These are phyloP conservation scores for Conus canariensis DNA, from an alignment of 2,888 invertebrate species.

Conservation along the genomic window DNA sequence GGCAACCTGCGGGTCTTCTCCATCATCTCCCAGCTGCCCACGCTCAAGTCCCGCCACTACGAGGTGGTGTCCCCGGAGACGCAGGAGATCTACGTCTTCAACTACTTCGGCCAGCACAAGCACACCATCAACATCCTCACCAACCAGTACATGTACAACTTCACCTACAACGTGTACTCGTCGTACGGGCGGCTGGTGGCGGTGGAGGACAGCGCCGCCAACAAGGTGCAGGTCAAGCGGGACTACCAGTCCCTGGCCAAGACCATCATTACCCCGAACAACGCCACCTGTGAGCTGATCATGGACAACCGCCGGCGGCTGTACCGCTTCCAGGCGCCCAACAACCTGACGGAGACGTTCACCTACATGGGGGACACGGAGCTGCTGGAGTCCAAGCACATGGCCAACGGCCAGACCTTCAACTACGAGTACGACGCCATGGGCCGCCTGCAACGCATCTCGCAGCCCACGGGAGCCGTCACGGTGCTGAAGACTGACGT, in stretches of 20 bases:
- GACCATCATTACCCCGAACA: slow-evolving; percentile 82
- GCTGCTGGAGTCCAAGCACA: slow-evolving; percentile 83
- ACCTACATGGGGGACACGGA: slow-evolving; percentile 94
- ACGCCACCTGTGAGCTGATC: slow-evolving; percentile 81
- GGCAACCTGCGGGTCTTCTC: slow-evolving; percentile 86
- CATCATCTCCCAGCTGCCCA: slow-evolving; percentile 74
- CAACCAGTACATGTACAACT: slow-evolving; percentile 95
- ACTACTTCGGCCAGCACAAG: slow-evolving; percentile 93
- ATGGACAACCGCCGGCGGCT: slow-evolving; percentile 96
- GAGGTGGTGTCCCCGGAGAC: slow-evolving; percentile 95
- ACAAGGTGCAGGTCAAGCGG: slow-evolving; percentile 89
- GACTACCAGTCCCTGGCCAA: slow-evolving; percentile 90
- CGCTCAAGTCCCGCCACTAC: slow-evolving; percentile 82
- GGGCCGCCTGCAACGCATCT: slow-evolving; percentile 91
- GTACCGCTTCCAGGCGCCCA: slow-evolving; percentile 91
- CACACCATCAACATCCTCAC: slow-evolving; percentile 96
- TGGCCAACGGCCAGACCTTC: slow-evolving; percentile 85
- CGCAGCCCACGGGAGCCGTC: slow-evolving; percentile 95
- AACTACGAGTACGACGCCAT: slow-evolving; percentile 95
- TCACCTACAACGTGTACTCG: slow-evolving; percentile 97
- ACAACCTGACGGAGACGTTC: slow-evolving; percentile 95
- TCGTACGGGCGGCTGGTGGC: slow-evolving; percentile 96
- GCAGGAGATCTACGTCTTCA: slow-evolving; percentile 86
- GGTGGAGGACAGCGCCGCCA: slow-evolving; percentile 94
- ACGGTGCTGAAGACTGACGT: slow-evolving; percentile 81